phyloP scores from a whole-genome alignment of 2,888 invertebrate genomes.

The Acanthoscelides obtectus region DNA sequence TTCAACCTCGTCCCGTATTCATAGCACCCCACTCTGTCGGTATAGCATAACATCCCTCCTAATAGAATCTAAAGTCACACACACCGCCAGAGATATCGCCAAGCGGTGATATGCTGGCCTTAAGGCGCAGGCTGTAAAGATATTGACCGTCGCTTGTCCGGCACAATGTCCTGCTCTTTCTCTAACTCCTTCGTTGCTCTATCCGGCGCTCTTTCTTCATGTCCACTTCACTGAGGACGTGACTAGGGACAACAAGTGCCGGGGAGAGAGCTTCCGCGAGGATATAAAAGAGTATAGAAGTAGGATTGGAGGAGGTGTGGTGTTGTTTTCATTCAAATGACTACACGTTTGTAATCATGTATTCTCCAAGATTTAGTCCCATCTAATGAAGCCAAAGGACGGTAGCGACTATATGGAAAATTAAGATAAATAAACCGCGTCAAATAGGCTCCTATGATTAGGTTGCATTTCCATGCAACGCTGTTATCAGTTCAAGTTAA shows the following conservation, averaged over 20 bases:
- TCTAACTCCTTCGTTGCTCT: slow-evolving; percentile 13
- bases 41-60: not conserved
- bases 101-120: slow-evolving; percentile 1
- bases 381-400: too few relatives aligned
- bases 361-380: too few relatives aligned
- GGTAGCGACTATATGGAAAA: too few relatives aligned
- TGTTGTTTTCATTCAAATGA: too few relatives aligned
- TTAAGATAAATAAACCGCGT: too few relatives aligned
- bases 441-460: too few relatives aligned
- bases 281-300: slow-evolving; percentile 14
- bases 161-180: slow-evolving; percentile 28
- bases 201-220: slow-evolving; percentile 29
- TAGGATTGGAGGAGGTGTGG: slow-evolving; percentile 9
- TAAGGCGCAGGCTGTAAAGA: slow-evolving; percentile 36
- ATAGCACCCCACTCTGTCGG: not conserved
- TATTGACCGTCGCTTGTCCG: slow-evolving; percentile 34
- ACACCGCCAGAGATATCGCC: slow-evolving; percentile 3
- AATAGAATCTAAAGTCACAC: not conserved
- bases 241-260: slow-evolving; percentile 39
- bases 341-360: too few relatives aligned
- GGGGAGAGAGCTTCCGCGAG: not conserved
- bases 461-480: too few relatives aligned
- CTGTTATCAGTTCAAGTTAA: too few relatives aligned
- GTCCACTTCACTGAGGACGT: slow-evolving; percentile 21
- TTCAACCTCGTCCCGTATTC: not conserved